These are phyloP conservation scores for Damaliscus lunatus DNA, from an alignment of 2,113 vertebrate genomes.

Conservation along the genomic window DNA sequence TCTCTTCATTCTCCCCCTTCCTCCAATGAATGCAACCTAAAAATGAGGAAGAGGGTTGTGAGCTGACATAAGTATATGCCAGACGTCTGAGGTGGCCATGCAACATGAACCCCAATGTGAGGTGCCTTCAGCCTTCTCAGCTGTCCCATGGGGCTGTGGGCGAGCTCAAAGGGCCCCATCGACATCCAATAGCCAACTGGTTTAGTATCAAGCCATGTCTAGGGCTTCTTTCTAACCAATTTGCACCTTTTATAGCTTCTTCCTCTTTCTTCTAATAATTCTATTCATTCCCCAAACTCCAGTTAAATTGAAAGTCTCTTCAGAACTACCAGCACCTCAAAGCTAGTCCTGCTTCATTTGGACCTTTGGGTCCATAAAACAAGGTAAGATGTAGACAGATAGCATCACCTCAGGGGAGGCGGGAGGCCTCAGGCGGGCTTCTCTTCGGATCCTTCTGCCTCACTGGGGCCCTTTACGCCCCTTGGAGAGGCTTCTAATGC, in stretches of 20 bases:
- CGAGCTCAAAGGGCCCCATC: not conserved
- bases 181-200: not conserved
- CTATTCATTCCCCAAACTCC: not conserved
- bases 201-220: not conserved
- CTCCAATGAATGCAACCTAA: not conserved
- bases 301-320: not conserved
- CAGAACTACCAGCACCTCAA: not conserved
- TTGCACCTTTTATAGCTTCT: not conserved
- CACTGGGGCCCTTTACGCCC: not conserved
- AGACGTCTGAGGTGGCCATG: not conserved
- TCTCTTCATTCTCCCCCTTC: not conserved
- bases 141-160: not conserved
- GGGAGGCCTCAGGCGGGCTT: not conserved
- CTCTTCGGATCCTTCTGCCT: not conserved
- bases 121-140: not conserved
- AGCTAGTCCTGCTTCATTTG: not conserved
- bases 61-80: not conserved
- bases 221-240: not conserved
- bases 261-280: not conserved
- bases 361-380: not conserved
- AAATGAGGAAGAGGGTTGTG: not conserved
- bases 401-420: not conserved
- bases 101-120: not conserved
- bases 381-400: not conserved
- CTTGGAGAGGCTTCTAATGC: not conserved